Evolutionary conservation across 1,140 invertebrate genomes (phyloP).

Genomic region (Achatina immaculata): DNA sequence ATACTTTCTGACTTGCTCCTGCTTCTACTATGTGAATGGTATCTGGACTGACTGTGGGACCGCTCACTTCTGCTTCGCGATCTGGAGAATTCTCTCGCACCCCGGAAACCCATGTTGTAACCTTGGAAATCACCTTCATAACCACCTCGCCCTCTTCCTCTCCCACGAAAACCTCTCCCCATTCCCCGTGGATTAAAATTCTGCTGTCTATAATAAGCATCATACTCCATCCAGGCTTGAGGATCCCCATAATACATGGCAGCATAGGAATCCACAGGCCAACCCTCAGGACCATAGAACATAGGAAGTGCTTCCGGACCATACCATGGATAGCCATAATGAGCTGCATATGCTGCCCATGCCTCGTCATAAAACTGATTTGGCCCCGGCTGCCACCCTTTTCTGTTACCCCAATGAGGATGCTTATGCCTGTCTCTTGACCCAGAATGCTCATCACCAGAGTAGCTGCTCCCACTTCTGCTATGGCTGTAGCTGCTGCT

Average conservation of each 20-base stretch:
- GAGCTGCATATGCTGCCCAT: constrained; percentile 19
- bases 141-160: constrained; percentile 21
- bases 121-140: neutral
- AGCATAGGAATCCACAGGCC: constrained; percentile 26
- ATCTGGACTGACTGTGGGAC: neutral
- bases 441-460: neutral
- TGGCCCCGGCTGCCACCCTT: neutral
- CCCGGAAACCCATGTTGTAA: neutral
- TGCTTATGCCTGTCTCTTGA: neutral
- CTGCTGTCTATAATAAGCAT: constrained; percentile 19
- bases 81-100: neutral
- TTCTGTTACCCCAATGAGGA: neutral
- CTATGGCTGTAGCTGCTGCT: constrained; percentile 14
- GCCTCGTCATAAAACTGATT: constrained; percentile 22
- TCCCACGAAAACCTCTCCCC: constrained; percentile 22
- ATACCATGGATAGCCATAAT: constrained; percentile 27
- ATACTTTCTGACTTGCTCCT: neutral
- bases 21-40: neutral
- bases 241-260: constrained; percentile 30
- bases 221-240: constrained; percentile 28
- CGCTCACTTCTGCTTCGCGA: neutral
- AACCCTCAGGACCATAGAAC: constrained; percentile 33
- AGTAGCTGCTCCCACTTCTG: constrained; percentile 1
- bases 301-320: constrained; percentile 17
- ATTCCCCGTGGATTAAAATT: neutral